A percentile compares a stretch with the other conserved stretches of the same genome.
phyloP scores from a whole-genome alignment of 2,113 vertebrate species.

The Platysteira castanea region DNA sequence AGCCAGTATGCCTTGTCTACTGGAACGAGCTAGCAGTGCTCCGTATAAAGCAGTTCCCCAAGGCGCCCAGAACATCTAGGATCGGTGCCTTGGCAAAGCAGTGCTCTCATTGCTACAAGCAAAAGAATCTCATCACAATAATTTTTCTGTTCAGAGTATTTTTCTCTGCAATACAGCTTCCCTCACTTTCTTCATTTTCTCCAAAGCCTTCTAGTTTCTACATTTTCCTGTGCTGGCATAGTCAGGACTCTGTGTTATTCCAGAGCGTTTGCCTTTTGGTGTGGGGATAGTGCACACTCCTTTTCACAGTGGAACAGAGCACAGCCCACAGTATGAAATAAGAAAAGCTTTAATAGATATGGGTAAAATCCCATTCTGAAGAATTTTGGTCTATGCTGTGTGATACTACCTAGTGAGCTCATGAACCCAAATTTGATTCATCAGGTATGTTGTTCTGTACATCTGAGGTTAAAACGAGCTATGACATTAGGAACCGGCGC shows the following conservation, averaged over 20 bases:
- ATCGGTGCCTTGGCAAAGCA: not conserved
- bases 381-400: not conserved
- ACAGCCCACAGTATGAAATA: not conserved
- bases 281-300: not conserved
- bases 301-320: not conserved
- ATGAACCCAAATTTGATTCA: not conserved
- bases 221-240: not conserved
- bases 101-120: not conserved
- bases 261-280: not conserved
- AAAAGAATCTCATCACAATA: not conserved
- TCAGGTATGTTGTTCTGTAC: not conserved
- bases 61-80: not conserved
- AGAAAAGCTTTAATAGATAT: not conserved
- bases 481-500: not conserved
- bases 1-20: not conserved
- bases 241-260: not conserved
- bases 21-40: not conserved
- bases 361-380: not conserved
- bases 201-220: not conserved
- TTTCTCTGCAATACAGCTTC: not conserved
- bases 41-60: not conserved
- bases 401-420: not conserved
- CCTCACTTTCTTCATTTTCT: not conserved
- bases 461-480: not conserved
- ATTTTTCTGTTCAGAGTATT: not conserved